Evolutionary conservation across 2,797 vertebrate species (phyloP).

Genomic region (Parauchenoglanis punctatus): DNA sequence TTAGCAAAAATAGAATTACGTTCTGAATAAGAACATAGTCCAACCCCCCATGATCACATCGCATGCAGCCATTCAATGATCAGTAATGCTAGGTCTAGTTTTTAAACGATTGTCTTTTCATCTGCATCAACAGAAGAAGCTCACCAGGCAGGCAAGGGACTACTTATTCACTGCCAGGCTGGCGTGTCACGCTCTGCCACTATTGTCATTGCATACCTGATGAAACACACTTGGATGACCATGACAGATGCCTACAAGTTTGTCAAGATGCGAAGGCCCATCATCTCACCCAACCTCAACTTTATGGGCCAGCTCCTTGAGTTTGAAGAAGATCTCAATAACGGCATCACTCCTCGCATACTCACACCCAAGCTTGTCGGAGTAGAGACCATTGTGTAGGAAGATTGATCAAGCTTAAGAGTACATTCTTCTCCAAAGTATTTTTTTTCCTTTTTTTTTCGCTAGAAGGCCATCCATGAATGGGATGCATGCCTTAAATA

Average conservation of each 20-base stretch:
- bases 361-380: slow-evolving; percentile 94
- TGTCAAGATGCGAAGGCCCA: slow-evolving; percentile 95
- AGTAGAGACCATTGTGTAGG: slow-evolving; percentile 90
- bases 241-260: slow-evolving; percentile 99
- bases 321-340: slow-evolving; percentile 98
- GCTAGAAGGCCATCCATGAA: neutral
- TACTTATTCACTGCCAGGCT: slow-evolving; percentile 99
- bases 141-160: slow-evolving; percentile 90
- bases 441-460: neutral
- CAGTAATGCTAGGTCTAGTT: neutral
- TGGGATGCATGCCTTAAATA: slow-evolving; percentile 9
- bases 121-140: slow-evolving; percentile 87
- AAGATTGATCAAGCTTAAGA: neutral
- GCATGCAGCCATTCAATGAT: neutral
- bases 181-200: slow-evolving; percentile 98
- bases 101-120: slow-evolving; percentile 31
- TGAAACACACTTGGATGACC: slow-evolving; percentile 99
- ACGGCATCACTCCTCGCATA: slow-evolving; percentile 92
- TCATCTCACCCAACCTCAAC: slow-evolving; percentile 99
- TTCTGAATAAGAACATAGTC: neutral
- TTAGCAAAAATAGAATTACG: neutral
- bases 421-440: neutral
- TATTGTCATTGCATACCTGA: slow-evolving; percentile 97
- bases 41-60: too few relatives aligned
- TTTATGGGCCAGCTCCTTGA: slow-evolving; percentile 99